Percentiles rank a stretch among this genome's conserved stretches.
Conservation (phyloP, 2,113 vertebrate species). For the Chamaetylas fuelleborni region DNA sequence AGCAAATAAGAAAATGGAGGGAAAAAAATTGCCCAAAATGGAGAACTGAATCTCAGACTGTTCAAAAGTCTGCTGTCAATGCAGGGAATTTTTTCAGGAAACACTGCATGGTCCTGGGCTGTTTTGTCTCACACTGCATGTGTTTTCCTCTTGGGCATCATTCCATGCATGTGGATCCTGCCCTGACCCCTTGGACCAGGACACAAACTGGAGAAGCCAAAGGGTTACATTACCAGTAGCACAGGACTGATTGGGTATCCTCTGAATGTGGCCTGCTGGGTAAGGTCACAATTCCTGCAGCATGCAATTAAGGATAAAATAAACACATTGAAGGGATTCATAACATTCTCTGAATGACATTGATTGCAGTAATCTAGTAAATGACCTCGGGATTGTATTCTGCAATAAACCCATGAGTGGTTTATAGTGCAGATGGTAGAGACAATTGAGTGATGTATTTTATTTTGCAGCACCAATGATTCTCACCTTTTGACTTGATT, state of each 20-base stretch:
- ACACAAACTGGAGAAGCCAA: constrained; percentile 33
- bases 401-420: constrained; percentile 72
- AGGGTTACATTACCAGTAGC: constrained; percentile 22
- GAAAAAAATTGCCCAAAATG: not conserved
- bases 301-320: constrained; percentile 77
- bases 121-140: not conserved
- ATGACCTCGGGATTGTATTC: constrained; percentile 73
- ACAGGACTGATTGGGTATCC: constrained; percentile 57
- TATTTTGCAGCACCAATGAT: constrained; percentile 67
- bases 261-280: constrained; percentile 62
- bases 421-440: constrained; percentile 62
- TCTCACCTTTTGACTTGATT: constrained; percentile 78
- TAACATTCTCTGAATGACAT: constrained; percentile 71
- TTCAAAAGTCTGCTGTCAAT: not conserved
- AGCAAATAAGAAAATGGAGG: not conserved
- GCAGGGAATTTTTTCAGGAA: not conserved
- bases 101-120: not conserved
- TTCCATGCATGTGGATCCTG: not conserved
- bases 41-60: not conserved
- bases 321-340: constrained; percentile 75
- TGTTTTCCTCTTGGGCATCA: not conserved
- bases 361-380: constrained; percentile 76
- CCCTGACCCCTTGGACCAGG: not conserved
- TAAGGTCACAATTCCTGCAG: constrained; percentile 75
- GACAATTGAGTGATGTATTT: constrained; percentile 71